phyloP scores from a whole-genome alignment of 2,888 invertebrate genomes.

The Penaeus monodon region DNA sequence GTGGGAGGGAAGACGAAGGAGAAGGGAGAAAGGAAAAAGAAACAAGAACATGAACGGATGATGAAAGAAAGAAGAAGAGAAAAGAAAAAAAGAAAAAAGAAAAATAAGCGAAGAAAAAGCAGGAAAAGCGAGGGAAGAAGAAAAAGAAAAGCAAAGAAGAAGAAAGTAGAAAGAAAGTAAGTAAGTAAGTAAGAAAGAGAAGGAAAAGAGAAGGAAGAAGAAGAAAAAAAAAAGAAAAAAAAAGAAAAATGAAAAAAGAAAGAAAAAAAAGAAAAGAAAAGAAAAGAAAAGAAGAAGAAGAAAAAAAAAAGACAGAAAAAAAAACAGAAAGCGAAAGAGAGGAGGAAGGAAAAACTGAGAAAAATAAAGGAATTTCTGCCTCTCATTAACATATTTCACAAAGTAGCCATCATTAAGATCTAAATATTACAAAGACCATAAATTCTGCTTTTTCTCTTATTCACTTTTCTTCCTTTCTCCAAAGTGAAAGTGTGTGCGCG shows the following conservation, averaged over 20 bases:
- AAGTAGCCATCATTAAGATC: too few relatives aligned
- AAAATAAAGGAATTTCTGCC: not conserved
- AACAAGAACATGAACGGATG: too few relatives aligned
- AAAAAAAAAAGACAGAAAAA: not conserved
- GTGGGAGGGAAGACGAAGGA: not conserved
- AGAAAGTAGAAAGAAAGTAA: not conserved
- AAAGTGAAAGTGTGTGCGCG: too few relatives aligned
- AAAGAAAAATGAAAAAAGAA: not conserved
- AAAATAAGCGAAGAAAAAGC: not conserved
- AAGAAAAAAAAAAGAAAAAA: not conserved
- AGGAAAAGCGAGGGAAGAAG: not conserved
- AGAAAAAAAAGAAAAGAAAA: not conserved
- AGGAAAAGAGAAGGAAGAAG: not conserved
- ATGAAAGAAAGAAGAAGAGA: not conserved
- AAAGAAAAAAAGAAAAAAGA: not conserved
- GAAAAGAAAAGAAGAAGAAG: too few relatives aligned
- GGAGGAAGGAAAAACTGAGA: not conserved
- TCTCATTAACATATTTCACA: too few relatives aligned
- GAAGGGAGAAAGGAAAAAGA: not conserved
- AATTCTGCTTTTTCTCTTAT: too few relatives aligned
- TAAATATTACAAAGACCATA: too few relatives aligned
- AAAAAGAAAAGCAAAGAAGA: not conserved
- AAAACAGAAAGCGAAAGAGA: too few relatives aligned
- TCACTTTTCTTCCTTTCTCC: too few relatives aligned
- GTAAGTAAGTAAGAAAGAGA: not conserved